phyloP scores from a whole-genome alignment of 2,888 invertebrate species.

The Vannuccia rotundouncinata region DNA sequence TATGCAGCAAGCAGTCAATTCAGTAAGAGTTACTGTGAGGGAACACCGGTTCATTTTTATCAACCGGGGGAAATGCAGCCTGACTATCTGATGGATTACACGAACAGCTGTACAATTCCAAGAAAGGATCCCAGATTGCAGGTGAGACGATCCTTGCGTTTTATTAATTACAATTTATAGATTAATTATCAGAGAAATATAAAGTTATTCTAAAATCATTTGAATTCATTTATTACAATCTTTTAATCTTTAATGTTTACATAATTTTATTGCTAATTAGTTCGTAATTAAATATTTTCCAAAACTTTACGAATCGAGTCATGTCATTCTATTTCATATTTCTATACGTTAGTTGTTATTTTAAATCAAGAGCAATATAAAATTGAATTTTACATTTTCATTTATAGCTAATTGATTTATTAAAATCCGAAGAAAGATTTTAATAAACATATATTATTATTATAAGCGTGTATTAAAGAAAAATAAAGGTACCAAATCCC shows the following conservation, averaged over 20 bases:
- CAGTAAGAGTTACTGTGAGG: conserved; percentile 1
- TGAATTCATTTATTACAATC: background rate
- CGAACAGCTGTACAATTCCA: background rate
- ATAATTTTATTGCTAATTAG: background rate
- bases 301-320: too few relatives aligned
- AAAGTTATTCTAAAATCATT: background rate
- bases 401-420: too few relatives aligned
- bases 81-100: background rate
- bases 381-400: too few relatives aligned
- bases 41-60: conserved; percentile 13
- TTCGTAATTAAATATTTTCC: too few relatives aligned
- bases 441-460: too few relatives aligned
- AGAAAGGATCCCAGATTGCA: background rate
- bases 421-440: too few relatives aligned
- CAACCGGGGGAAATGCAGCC: conserved; percentile 10
- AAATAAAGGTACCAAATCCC: too few relatives aligned
- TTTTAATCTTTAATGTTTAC: background rate
- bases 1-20: background rate
- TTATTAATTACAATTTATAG: too few relatives aligned
- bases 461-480: too few relatives aligned
- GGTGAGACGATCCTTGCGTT: background rate
- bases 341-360: too few relatives aligned
- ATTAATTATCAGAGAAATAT: background rate
- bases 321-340: too few relatives aligned
- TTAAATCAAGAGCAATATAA: too few relatives aligned